Evolutionary conservation across 2,797 vertebrate genomes (phyloP).

Genomic region (Sebastolobus altivelis): DNA sequence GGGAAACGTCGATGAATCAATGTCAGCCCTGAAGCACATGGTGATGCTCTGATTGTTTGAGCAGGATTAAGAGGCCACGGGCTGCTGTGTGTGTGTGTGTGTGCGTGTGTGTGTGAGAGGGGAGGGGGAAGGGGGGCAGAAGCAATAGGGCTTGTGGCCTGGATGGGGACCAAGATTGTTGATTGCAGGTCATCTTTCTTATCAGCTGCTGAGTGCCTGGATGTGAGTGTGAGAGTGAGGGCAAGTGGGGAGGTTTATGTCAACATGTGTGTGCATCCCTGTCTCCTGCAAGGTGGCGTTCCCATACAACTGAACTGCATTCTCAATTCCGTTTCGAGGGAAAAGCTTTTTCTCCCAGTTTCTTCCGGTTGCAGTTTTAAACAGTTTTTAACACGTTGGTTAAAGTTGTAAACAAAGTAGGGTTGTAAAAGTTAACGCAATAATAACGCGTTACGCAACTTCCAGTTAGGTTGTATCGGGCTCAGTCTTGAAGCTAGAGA

Average conservation of each 20-base stretch:
- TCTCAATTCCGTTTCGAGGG: background rate
- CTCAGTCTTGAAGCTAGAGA: too few species aligned
- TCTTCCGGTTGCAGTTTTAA: too few species aligned
- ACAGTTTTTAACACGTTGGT: too few species aligned
- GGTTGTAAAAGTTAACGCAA: too few species aligned
- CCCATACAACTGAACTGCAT: background rate
- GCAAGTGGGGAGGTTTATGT: background rate
- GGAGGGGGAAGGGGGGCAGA: conserved; percentile 16
- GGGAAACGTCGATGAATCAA: conserved; percentile 76
- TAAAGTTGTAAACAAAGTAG: too few species aligned
- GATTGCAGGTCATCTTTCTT: conserved; percentile 71
- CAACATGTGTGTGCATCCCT: background rate
- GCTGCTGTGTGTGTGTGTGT: conserved; percentile 34
- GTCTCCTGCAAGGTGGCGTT: background rate
- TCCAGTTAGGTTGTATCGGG: too few species aligned
- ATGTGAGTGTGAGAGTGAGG: conserved; percentile 21
- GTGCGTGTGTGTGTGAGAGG: conserved; percentile 4
- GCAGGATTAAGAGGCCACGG: conserved; percentile 76
- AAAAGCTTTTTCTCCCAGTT: background rate
- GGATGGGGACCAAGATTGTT: conserved; percentile 66
- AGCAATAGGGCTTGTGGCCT: conserved; percentile 55
- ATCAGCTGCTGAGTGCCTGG: conserved; percentile 55
- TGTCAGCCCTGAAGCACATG: conserved; percentile 71
- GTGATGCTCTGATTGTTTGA: conserved; percentile 78
- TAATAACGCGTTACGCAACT: too few species aligned